A percentile compares a stretch with the other conserved stretches of the same genome.
These are phyloP conservation scores for Thunnus maccoyii DNA, from an alignment of 2,113 vertebrate species.

Conservation along the genomic window DNA sequence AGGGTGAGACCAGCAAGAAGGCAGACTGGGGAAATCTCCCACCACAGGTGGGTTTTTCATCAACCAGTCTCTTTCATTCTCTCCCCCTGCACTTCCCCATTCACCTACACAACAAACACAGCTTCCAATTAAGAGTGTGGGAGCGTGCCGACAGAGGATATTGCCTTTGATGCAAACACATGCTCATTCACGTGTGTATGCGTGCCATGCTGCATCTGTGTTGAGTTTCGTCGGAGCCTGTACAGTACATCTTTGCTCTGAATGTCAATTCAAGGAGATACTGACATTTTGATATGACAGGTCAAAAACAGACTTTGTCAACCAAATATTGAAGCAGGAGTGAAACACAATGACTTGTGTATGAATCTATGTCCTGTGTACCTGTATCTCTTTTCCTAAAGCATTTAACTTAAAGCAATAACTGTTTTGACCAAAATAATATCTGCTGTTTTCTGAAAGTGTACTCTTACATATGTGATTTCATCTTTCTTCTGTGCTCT, in stretches of 20 bases:
- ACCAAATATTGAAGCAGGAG: constrained; percentile 23
- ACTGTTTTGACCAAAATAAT: constrained; percentile 6
- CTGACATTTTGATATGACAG: constrained; percentile 26
- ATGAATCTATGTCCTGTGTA: not conserved
- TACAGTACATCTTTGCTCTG: constrained; percentile 19
- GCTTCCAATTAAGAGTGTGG: constrained; percentile 74
- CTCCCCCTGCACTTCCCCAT: constrained; percentile 40
- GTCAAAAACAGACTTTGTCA: constrained; percentile 33
- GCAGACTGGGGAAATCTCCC: constrained; percentile 63
- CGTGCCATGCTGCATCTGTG: not conserved
- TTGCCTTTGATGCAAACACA: constrained; percentile 68
- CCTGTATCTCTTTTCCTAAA: not conserved
- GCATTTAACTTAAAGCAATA: not conserved
- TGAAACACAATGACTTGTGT: not conserved
- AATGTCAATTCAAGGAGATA: constrained; percentile 48
- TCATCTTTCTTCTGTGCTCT: not conserved
- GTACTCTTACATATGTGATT: not conserved
- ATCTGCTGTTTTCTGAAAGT: not conserved
- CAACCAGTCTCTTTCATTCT: constrained; percentile 82
- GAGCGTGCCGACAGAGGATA: constrained; percentile 23
- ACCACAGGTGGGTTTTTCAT: constrained; percentile 71
- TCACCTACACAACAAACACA: constrained; percentile 56
- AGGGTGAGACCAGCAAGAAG: constrained; percentile 36
- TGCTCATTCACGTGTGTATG: constrained; percentile 33
- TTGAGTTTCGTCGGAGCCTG: not conserved